Evolutionary conservation across 1,140 invertebrate species (phyloP), one percentile per base, ranked within the genome.

Genomic region (Pseudomyrmex dendroicus): DNA sequence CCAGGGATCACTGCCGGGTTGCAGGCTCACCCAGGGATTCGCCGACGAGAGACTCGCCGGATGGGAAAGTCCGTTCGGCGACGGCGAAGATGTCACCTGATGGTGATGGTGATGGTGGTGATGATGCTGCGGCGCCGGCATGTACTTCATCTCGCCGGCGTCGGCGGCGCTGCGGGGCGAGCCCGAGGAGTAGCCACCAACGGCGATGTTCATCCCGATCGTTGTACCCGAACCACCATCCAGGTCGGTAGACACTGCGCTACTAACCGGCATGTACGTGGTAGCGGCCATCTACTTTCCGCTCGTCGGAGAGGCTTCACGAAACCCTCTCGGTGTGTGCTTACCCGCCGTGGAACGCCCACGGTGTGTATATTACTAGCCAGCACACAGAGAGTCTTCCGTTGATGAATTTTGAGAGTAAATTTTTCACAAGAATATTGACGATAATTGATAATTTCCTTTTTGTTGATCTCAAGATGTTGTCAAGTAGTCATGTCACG

Each of bases 91-190:
- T 62, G 96, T 95, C 95, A 96, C 95, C 91, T 97, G 96, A 77
- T 95, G 95, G 91, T 97, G 97, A 86, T 97, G 96, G 86, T 96
- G 95, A 59, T 96, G 96, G 68, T 96, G 96, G 89, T 96, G 96
- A 90, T 97, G 97, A 93, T 97, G 97, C 92, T 97, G 97, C 64
- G 96, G 95, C 83, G 96, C 96, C 76, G 97, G 96, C 95, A 98
- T 96, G 94, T 99, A 99, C 94, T 99, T 99, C 97, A 99, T 98
- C 93, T 99, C 98, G 89, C 96, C 96, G 89, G 97, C 96, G 95
- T 97, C 96, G 91, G 97, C 96, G 90, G 96, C 96, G 89, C 96
- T 97, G 89, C 97, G 95, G 92, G 97, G 97, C 94, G 97, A 97
- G 91, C 96, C 96, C 90, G 96, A 96, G 77, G 96, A 95, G 91